These are phyloP conservation scores for Drosophila rellima DNA, from an alignment of 2,888 invertebrate genomes.

Conservation along the genomic window DNA sequence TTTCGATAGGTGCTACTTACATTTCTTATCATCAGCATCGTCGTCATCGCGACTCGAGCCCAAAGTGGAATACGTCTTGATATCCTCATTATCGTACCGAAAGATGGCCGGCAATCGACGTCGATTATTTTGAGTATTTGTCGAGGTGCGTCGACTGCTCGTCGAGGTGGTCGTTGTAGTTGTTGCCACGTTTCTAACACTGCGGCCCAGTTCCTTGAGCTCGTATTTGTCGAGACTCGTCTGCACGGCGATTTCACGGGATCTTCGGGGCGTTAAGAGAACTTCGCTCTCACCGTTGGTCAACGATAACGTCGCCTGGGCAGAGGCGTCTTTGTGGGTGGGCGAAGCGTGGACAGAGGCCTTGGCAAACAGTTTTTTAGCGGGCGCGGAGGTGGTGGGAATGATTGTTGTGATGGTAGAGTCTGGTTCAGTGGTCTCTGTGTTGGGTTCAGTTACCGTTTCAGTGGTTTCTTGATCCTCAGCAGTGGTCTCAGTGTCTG, in stretches of 20 bases:
- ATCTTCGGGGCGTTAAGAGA: slow-evolving; percentile 48
- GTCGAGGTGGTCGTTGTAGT: slow-evolving; percentile 74
- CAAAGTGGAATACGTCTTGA: slow-evolving; percentile 83
- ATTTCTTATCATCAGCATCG: slow-evolving; percentile 75
- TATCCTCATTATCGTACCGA: slow-evolving; percentile 82
- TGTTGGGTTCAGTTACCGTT: slow-evolving; percentile 33
- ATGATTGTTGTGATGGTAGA: slow-evolving; percentile 24
- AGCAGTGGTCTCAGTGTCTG: slow-evolving; percentile 26
- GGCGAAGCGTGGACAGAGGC: slow-evolving; percentile 61
- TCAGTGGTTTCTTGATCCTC: slow-evolving; percentile 51
- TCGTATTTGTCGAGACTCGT: slow-evolving; percentile 83
- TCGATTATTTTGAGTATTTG: slow-evolving; percentile 41
- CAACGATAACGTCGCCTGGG: slow-evolving; percentile 60
- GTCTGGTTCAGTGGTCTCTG: slow-evolving; percentile 23
- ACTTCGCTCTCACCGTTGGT: slow-evolving; percentile 59
- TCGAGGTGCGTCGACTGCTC: slow-evolving; percentile 70
- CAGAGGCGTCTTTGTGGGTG: slow-evolving; percentile 59
- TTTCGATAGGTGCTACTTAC: slow-evolving; percentile 56
- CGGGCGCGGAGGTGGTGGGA: slow-evolving; percentile 7
- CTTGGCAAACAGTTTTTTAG: slow-evolving; percentile 47
- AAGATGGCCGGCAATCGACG: slow-evolving; percentile 62
- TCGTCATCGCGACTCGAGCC: slow-evolving; percentile 84
- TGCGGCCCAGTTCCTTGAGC: slow-evolving; percentile 71
- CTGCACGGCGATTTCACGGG: slow-evolving; percentile 84
- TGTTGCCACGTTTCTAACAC: slow-evolving; percentile 74